Evolutionary conservation across 2,113 vertebrate genomes (phyloP).

Genomic region (Chamaetylas fuelleborni): DNA sequence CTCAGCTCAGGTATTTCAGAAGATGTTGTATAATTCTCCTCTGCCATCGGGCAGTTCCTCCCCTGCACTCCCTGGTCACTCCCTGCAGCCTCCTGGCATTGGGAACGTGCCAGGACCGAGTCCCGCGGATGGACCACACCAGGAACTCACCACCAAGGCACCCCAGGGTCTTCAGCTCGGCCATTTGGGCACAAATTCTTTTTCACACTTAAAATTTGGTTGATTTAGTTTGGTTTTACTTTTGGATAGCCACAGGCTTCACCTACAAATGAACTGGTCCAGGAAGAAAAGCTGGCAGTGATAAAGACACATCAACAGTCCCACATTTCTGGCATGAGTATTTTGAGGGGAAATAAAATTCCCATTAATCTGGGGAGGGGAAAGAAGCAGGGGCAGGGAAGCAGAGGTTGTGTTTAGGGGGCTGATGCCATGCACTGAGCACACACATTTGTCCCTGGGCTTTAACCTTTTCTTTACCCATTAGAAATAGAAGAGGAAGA

Average conservation of each 20-base stretch:
- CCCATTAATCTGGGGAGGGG: background rate
- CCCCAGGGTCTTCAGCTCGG: background rate
- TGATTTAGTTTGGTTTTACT: background rate
- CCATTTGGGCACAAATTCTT: background rate
- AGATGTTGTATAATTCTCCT: background rate
- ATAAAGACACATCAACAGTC: background rate
- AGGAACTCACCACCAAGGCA: background rate
- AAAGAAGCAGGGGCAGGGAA: background rate
- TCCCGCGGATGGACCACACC: background rate
- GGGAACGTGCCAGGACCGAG: background rate
- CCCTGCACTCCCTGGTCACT: rapidly evolving
- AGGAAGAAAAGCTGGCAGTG: background rate
- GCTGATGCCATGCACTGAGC: background rate
- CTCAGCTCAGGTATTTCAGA: background rate
- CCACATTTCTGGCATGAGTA: rapidly evolving
- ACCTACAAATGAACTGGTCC: background rate
- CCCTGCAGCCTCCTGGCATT: background rate
- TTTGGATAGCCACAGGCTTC: background rate
- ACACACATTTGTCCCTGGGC: background rate
- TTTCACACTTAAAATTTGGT: background rate
- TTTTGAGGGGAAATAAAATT: background rate
- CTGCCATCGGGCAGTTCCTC: rapidly evolving
- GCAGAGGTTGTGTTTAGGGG: background rate
- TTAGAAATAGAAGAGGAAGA: background rate
- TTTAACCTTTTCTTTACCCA: background rate